phyloP scores from a whole-genome alignment of 1,140 invertebrate species.

The Neodiprion virginianus region DNA sequence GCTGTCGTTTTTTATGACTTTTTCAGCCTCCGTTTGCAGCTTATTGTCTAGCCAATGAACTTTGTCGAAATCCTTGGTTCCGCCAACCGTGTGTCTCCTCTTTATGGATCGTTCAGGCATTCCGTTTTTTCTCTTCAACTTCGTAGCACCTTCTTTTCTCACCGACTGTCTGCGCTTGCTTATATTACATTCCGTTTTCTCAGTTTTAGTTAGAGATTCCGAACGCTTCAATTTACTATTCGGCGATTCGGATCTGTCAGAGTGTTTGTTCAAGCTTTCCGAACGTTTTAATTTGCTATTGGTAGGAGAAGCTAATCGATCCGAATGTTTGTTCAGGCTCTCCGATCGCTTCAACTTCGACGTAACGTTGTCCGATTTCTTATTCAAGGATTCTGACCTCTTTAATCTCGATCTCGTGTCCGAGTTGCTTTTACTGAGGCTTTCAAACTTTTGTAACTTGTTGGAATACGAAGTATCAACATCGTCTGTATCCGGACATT shows the following conservation, averaged over 20 bases:
- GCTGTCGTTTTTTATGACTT: conserved; percentile 61
- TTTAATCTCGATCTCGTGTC: conserved; percentile 59
- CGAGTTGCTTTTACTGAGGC: conserved; percentile 46
- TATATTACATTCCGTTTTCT: conserved; percentile 83
- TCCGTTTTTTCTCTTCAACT: conserved; percentile 76
- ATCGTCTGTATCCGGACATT: not conserved
- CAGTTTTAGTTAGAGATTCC: conserved; percentile 77
- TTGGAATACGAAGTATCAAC: conserved; percentile 54
- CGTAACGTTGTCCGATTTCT: conserved; percentile 54
- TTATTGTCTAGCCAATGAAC: conserved; percentile 68
- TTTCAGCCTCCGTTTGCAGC: conserved; percentile 57
- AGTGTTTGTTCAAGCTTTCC: conserved; percentile 65
- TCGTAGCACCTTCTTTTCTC: conserved; percentile 63
- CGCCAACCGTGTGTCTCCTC: conserved; percentile 89
- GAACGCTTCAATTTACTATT: conserved; percentile 66
- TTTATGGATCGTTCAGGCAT: conserved; percentile 82
- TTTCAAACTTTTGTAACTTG: conserved; percentile 57
- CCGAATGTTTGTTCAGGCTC: conserved; percentile 59
- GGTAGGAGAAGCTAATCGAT: conserved; percentile 51
- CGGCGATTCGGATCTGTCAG: conserved; percentile 52
- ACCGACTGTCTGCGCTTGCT: conserved; percentile 71
- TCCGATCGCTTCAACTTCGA: conserved; percentile 58
- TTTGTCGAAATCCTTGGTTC: conserved; percentile 84
- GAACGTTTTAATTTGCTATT: conserved; percentile 64
- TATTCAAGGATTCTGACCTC: conserved; percentile 69